phyloP scores from a whole-genome alignment of 2,113 vertebrate species.

The Vulpes ferrilata region DNA sequence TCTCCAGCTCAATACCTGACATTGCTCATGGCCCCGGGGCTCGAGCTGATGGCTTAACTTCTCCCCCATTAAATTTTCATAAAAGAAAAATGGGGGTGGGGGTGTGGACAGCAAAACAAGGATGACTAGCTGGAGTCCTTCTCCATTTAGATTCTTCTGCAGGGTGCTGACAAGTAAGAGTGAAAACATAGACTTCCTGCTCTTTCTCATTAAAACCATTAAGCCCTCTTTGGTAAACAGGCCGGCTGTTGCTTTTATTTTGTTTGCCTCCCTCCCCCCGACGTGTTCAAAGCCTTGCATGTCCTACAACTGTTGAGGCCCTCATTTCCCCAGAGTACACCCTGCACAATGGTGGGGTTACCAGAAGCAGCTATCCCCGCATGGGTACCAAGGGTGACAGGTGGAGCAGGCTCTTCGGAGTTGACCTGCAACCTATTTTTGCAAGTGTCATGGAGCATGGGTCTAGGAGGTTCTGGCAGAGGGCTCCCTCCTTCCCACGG shows the following conservation, averaged over 20 bases:
- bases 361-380: neutral
- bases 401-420: neutral
- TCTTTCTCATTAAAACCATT: conserved; percentile 86
- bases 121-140: conserved; percentile 69
- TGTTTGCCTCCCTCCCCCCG: conserved; percentile 64
- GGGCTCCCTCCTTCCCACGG: neutral
- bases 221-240: conserved; percentile 85
- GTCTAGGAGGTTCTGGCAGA: neutral
- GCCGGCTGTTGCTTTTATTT: conserved; percentile 85
- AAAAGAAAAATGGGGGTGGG: neutral
- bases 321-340: conserved; percentile 77
- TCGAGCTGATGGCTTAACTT: conserved; percentile 79
- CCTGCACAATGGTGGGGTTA: conserved; percentile 49
- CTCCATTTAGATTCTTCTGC: conserved; percentile 81
- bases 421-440: neutral
- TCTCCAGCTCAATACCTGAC: conserved; percentile 62
- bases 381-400: neutral
- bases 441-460: neutral
- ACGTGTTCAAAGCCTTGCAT: conserved; percentile 78
- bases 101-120: conserved; percentile 44
- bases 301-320: conserved; percentile 81
- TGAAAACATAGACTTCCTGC: conserved; percentile 86
- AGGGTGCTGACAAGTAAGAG: conserved; percentile 84
- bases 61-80: conserved; percentile 82
- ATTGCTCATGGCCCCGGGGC: neutral